phyloP scores from a whole-genome alignment of 2,113 vertebrate species.

The Syrmaticus mikado region DNA sequence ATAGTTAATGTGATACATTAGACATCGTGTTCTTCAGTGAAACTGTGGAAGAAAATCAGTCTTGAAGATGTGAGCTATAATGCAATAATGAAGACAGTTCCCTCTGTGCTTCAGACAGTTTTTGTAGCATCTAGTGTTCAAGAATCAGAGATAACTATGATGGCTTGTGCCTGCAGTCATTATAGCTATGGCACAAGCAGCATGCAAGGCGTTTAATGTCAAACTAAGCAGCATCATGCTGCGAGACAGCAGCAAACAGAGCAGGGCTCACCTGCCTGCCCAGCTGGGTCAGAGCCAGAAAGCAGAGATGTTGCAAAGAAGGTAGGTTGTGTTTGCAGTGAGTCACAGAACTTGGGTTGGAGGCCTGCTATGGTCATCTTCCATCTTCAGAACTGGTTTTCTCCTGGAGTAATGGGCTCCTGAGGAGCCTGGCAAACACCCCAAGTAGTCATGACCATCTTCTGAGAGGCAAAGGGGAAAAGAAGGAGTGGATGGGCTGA shows the following conservation, averaged over 20 bases:
- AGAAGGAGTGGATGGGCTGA: background rate
- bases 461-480: background rate
- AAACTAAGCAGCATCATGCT: background rate
- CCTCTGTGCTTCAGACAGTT: slow-evolving; percentile 20
- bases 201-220: background rate
- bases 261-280: background rate
- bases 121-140: background rate
- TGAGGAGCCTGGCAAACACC: background rate
- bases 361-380: background rate
- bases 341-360: background rate
- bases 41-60: background rate
- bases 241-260: rapidly evolving
- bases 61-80: background rate
- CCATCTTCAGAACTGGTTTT: background rate
- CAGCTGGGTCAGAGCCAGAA: rapidly evolving
- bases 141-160: slow-evolving; percentile 27
- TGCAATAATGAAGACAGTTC: background rate
- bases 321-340: background rate
- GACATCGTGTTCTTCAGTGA: background rate
- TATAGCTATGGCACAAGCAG: background rate
- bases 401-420: rapidly evolving
- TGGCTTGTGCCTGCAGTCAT: slow-evolving; percentile 8
- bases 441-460: rapidly evolving
- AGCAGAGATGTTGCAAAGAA: rapidly evolving
- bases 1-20: background rate